Conservation (phyloP, 2,797 vertebrate genomes). For the Arctocebus calabarensis region DNA sequence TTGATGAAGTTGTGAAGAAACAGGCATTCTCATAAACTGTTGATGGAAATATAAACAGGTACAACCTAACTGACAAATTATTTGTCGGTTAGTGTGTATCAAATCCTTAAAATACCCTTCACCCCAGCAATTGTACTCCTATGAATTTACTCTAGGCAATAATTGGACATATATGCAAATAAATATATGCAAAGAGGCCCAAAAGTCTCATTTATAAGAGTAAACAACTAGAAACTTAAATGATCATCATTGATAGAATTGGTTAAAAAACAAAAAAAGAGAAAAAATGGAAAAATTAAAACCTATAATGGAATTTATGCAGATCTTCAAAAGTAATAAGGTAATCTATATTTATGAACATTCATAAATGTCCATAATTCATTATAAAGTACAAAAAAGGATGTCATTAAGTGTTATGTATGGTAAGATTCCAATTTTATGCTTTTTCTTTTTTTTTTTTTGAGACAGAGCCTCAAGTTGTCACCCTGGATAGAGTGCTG, state of each 20-base stretch:
- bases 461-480: too few species aligned
- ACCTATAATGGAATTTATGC: slow-evolving; percentile 14
- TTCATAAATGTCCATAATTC: slow-evolving; percentile 33
- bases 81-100: not conserved
- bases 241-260: not conserved
- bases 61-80: not conserved
- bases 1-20: slow-evolving; percentile 22
- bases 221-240: slow-evolving; percentile 40
- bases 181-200: not conserved
- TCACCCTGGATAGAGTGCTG: too few species aligned
- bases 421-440: not conserved
- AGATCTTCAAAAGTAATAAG: slow-evolving; percentile 20
- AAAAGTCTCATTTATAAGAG: slow-evolving; percentile 2
- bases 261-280: not conserved
- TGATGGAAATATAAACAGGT: slow-evolving; percentile 36
- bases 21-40: not conserved
- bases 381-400: not conserved
- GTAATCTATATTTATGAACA: not conserved
- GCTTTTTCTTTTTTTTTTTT: too few species aligned
- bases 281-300: not conserved
- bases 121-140: not conserved
- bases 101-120: slow-evolving; percentile 19
- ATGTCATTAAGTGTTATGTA: not conserved
- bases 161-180: not conserved
- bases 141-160: slow-evolving; percentile 13